Base-by-base conservation (phyloP, 2,888 invertebrate species). In the Calliscelio sp. region DNA sequence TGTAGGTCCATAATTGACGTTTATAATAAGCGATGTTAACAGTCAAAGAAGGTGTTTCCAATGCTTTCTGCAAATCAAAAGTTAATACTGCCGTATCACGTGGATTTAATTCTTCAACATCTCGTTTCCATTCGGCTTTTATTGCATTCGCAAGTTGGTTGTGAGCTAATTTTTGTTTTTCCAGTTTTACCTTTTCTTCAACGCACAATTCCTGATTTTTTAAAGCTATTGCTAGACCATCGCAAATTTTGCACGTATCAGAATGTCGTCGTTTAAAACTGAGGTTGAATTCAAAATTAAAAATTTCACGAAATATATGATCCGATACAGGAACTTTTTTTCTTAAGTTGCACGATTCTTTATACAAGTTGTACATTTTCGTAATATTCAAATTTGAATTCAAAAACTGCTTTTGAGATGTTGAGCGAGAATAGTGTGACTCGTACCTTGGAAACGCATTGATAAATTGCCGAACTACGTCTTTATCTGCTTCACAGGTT, bases 211-310 rank as follows among this genome's bases (percentile, higher is more conserved):
- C 10, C 10, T 5, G 32, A 32, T 32, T 32, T 32, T 32, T 32
- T 32, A 32, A 32, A 7, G 5, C 32, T 7, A 32, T 32, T 32
- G 10, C 5, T 32, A 32, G 10, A 10, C 10, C 10, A 10, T 32
- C 32, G 10, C 32, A 32, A 7, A 32, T 32, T 32, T 32, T 32
- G 32, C 32, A 53, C 16, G 70, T 55, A 14, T 61, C 73, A 0
- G 73, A 49, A 61, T 73, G 73, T 2, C 41, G 46, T 11, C 22
- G 41, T 32, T 73, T 73, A 7, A 73, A 73, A n/a, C 51, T 35
- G 1, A 73, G 24, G 51, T 73, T 73, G 11, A 61, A 73, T 16
- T 61, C 51, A n/a, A 24, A 20, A 49, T 73, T 73, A 20, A 73
- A 73, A 35, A 73, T 35, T 38, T 51, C 16, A 1, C 61, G 61